Percentiles rank a stretch among this genome's conserved stretches.
phyloP scores from a whole-genome alignment of 2,888 invertebrate species.

The Trypoxylon attenuatum region DNA sequence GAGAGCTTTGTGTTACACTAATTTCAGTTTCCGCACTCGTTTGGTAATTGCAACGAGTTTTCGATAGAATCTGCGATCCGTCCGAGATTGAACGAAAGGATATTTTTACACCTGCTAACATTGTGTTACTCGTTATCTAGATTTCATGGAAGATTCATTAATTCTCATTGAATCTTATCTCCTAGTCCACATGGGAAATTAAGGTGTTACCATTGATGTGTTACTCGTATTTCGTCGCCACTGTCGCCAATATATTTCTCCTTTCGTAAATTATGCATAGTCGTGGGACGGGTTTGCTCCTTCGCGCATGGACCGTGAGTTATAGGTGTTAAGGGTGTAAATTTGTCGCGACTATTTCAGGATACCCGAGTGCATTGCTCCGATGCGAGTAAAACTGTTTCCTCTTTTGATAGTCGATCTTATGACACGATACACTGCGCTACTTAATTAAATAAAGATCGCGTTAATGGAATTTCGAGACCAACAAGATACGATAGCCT shows the following conservation, averaged over 20 bases:
- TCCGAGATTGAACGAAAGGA: not conserved
- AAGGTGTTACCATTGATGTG: constrained; percentile 1
- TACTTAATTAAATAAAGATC: constrained; percentile 55
- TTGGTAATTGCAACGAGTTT: not conserved
- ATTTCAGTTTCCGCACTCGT: no score
- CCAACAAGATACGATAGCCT: constrained; percentile 41
- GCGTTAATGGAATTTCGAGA: constrained; percentile 51
- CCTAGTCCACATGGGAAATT: constrained; percentile 18
- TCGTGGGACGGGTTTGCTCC: no score
- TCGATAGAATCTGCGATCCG: not conserved
- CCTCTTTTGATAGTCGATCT: not conserved
- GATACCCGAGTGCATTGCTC: no score
- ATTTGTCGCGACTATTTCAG: no score
- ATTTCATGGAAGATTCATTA: constrained; percentile 13
- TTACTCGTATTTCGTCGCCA: no score
- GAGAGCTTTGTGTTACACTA: no score
- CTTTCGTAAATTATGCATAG: no score
- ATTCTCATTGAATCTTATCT: no score
- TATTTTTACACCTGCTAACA: constrained; percentile 5
- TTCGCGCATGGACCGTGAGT: no score
- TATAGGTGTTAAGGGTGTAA: no score
- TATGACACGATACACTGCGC: no score
- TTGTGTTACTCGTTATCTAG: constrained; percentile 10
- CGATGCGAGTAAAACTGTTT: not conserved
- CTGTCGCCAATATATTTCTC: no score